phyloP scores from a whole-genome alignment of 2,113 vertebrate species.

The Okapia johnstoni region DNA sequence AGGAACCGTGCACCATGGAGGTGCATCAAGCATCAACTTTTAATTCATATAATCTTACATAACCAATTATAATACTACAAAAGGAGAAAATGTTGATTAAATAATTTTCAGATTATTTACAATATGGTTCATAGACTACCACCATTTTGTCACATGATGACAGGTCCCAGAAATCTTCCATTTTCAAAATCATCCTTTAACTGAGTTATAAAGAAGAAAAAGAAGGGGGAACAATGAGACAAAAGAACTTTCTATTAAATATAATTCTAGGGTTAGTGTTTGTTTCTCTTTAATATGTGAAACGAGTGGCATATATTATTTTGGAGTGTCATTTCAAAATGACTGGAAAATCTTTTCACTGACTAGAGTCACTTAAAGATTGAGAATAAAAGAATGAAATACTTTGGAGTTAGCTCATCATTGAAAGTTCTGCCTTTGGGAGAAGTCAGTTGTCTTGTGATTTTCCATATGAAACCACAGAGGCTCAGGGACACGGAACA shows the following conservation, averaged over 20 bases:
- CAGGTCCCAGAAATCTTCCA: neutral
- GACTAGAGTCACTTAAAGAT: neutral
- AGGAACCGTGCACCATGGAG: neutral
- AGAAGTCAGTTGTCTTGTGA: neutral
- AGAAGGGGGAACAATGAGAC: neutral
- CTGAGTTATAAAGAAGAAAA: neutral
- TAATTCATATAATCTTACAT: neutral
- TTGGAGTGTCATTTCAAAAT: neutral
- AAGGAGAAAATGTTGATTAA: neutral
- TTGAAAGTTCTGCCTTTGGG: neutral
- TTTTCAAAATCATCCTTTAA: neutral
- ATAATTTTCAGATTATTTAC: slow-evolving; percentile 17
- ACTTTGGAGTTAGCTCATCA: neutral
- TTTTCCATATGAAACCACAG: neutral
- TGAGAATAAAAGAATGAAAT: neutral
- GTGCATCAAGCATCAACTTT: neutral
- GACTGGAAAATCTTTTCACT: neutral
- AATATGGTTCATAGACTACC: neutral
- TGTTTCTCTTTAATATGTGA: neutral
- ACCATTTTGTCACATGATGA: neutral
- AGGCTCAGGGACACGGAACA: neutral
- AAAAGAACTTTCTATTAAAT: neutral
- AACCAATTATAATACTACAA: neutral
- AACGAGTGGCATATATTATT: neutral
- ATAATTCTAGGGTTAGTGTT: neutral